Conservation (phyloP, 1,140 invertebrate species). For the Calliopsis andreniformis region DNA sequence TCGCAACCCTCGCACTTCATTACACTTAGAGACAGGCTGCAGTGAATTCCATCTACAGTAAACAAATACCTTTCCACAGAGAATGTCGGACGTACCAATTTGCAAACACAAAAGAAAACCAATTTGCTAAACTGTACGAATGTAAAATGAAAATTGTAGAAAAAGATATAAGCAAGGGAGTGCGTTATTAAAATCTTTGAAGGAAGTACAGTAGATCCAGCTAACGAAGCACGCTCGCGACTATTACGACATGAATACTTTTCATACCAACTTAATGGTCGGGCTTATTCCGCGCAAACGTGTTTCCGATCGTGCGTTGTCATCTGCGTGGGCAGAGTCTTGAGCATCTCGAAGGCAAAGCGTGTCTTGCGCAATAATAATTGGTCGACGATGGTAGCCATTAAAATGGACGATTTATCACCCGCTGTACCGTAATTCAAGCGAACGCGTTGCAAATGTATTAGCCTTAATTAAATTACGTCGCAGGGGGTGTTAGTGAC, state of each 20-base stretch:
- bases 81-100: too few relatives aligned
- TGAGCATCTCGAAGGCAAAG: conserved; percentile 24
- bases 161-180: conserved; percentile 9
- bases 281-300: conserved; percentile 48
- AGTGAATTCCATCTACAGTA: too few relatives aligned
- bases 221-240: conserved; percentile 33
- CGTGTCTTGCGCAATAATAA: conserved; percentile 49
- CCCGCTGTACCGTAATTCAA: conserved; percentile 55
- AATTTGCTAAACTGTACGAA: too few relatives aligned
- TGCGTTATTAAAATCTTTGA: conserved; percentile 37
- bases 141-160: too few relatives aligned
- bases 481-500: conserved; percentile 43
- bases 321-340: conserved; percentile 54
- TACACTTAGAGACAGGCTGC: too few relatives aligned
- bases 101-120: too few relatives aligned
- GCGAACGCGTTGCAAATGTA: conserved; percentile 48
- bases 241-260: conserved; percentile 31
- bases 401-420: conserved; percentile 66
- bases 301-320: conserved; percentile 55
- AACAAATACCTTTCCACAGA: too few relatives aligned
- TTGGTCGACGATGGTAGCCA: conserved; percentile 58
- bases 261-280: conserved; percentile 36
- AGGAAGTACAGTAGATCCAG: conserved; percentile 22
- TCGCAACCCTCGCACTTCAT: too few relatives aligned
- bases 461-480: conserved; percentile 60